Percentiles rank a stretch among this genome's conserved stretches.
These are phyloP conservation scores for Acronicta leporina DNA, from an alignment of 2,888 invertebrate genomes.

Conservation along the genomic window DNA sequence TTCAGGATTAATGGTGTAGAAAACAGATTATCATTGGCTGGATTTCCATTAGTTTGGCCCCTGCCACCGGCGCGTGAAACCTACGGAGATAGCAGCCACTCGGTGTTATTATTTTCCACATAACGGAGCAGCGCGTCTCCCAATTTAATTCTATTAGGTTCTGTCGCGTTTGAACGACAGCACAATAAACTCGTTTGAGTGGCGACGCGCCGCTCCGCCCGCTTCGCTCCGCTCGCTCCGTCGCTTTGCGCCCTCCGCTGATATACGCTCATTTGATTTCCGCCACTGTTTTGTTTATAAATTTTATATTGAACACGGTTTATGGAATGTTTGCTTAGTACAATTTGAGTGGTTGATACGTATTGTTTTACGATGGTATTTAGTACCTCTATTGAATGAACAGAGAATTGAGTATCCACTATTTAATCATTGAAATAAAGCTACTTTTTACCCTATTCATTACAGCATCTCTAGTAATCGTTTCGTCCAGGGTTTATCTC, in stretches of 20 bases:
- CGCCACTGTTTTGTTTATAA: conserved; percentile 63
- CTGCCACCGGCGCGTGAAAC: conserved; percentile 88
- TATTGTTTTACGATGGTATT: conserved; percentile 39
- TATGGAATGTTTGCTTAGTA: conserved; percentile 44
- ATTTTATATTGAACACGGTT: conserved; percentile 52
- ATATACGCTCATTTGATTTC: conserved; percentile 71
- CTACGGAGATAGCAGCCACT: conserved; percentile 83
- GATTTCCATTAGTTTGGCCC: conserved; percentile 87
- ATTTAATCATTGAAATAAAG: no score
- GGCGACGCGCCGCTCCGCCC: conserved; percentile 63
- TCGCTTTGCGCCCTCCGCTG: conserved; percentile 63
- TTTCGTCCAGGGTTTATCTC: no score
- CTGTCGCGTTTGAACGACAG: conserved; percentile 87
- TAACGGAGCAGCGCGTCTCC: conserved; percentile 84
- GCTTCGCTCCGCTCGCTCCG: conserved; percentile 34
- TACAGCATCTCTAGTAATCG: no score
- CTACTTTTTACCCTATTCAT: no score
- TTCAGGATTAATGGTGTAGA: conserved; percentile 90
- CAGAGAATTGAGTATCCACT: no score
- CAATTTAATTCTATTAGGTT: conserved; percentile 89
- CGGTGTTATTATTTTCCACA: conserved; percentile 89
- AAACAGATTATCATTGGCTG: conserved; percentile 90
- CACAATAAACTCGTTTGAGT: conserved; percentile 85
- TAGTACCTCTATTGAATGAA: conserved; percentile 1
- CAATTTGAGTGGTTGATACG: conserved; percentile 42